Evolutionary conservation across 1,140 invertebrate genomes (phyloP).

Genomic region (Oedothorax gibbosus): DNA sequence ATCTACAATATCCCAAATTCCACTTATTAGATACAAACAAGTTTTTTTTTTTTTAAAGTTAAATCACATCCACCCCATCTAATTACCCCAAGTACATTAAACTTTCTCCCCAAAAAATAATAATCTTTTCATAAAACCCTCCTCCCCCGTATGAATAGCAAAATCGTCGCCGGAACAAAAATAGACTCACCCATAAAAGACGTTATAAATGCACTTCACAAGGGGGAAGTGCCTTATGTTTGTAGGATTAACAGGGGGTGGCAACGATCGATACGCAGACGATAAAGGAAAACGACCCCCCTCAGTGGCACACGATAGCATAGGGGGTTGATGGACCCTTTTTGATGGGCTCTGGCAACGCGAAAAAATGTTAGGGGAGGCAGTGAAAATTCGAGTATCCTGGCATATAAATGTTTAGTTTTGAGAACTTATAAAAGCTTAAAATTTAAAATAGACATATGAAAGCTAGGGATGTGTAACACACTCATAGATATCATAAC

Average conservation of each 20-base stretch:
- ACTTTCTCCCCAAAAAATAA: neutral
- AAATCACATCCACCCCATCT: neutral
- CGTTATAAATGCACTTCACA: constrained; percentile 26
- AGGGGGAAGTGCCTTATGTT: neutral
- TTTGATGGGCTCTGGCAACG: no score
- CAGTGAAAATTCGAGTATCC: no score
- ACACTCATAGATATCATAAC: no score
- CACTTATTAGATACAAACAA: constrained; percentile 3
- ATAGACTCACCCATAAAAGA: constrained; percentile 35
- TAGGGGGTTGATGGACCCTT: no score
- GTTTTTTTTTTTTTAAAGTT: neutral
- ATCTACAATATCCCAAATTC: neutral
- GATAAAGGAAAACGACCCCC: constrained; percentile 15
- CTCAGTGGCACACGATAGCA: neutral
- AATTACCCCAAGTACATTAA: neutral
- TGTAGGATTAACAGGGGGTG: neutral
- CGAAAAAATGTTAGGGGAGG: no score
- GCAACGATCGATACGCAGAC: constrained; percentile 26
- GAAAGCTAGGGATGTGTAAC: no score
- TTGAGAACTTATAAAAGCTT: no score
- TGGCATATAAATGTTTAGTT: no score
- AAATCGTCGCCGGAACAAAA: neutral
- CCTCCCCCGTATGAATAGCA: neutral
- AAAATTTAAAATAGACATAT: no score
- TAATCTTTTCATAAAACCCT: no score